Percentiles rank a stretch among this genome's conserved stretches.
These are phyloP conservation scores for Forpus xanthops DNA, from an alignment of 2,797 vertebrate genomes.

Conservation along the genomic window DNA sequence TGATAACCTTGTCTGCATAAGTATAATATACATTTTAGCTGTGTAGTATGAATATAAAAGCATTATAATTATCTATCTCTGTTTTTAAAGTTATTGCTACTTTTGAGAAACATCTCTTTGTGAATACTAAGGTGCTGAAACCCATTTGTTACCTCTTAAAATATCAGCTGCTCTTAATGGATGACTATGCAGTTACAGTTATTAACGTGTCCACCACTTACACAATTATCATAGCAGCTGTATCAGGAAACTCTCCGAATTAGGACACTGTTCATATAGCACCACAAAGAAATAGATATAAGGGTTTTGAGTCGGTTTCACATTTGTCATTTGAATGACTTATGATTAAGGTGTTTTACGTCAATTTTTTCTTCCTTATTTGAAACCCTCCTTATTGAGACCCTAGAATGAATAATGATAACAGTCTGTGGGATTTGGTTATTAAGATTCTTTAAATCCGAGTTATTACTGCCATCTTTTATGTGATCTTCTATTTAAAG, in stretches of 20 bases:
- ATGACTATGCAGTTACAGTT: background rate
- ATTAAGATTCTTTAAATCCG: constrained; percentile 14
- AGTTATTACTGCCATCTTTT: background rate
- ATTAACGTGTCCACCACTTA: background rate
- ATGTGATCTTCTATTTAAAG: background rate
- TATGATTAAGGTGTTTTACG: background rate
- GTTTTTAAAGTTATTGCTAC: background rate
- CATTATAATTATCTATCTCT: background rate
- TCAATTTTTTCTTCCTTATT: background rate
- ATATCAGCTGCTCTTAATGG: background rate
- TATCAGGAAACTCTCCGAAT: background rate
- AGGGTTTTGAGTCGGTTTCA: background rate
- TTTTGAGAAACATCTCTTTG: background rate
- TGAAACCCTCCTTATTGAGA: background rate
- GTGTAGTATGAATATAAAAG: background rate
- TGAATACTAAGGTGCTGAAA: background rate
- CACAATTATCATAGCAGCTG: background rate
- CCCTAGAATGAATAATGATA: background rate
- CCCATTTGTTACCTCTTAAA: background rate
- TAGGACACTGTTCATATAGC: background rate
- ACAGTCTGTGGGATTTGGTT: background rate
- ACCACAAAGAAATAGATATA: background rate
- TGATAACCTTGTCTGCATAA: background rate
- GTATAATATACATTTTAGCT: background rate
- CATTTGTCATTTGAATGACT: background rate